phyloP scores from a whole-genome alignment of 1,140 invertebrate genomes.

The Cyclargus thomasi region DNA sequence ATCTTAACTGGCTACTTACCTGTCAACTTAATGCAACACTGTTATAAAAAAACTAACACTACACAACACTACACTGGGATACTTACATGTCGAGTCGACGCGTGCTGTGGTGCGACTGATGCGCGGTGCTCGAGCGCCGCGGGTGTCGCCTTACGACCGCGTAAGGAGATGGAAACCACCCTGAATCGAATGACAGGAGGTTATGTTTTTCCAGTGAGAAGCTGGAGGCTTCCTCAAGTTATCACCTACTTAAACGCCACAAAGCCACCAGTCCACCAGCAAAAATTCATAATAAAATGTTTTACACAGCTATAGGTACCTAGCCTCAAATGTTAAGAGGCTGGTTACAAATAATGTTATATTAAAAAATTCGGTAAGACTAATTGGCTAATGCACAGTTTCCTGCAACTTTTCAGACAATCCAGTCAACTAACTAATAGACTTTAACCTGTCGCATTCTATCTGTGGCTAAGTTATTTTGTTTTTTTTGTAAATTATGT shows the following conservation, averaged over 20 bases:
- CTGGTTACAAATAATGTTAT: no score
- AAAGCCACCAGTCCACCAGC: no score
- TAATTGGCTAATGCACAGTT: no score
- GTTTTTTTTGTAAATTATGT: no score
- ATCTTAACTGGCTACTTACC: constrained; percentile 39
- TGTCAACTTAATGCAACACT: constrained; percentile 38
- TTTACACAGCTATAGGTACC: no score
- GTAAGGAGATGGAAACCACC: constrained; percentile 64
- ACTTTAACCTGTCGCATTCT: no score
- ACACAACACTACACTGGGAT: constrained; percentile 62
- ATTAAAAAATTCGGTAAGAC: no score
- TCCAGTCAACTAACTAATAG: no score
- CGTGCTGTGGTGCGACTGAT: constrained; percentile 72
- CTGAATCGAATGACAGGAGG: constrained; percentile 34
- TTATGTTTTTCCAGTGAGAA: not conserved
- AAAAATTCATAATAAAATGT: no score
- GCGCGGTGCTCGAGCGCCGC: constrained; percentile 31
- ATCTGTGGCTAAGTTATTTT: no score
- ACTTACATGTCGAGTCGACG: constrained; percentile 75
- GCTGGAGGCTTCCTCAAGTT: not conserved
- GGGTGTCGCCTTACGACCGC: constrained; percentile 68
- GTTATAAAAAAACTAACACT: constrained; percentile 44
- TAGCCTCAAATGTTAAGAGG: no score
- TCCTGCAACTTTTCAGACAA: no score
- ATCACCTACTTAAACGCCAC: not conserved